Conservation (phyloP, 2,888 invertebrate species). For the Dicyrtoma fusca region DNA sequence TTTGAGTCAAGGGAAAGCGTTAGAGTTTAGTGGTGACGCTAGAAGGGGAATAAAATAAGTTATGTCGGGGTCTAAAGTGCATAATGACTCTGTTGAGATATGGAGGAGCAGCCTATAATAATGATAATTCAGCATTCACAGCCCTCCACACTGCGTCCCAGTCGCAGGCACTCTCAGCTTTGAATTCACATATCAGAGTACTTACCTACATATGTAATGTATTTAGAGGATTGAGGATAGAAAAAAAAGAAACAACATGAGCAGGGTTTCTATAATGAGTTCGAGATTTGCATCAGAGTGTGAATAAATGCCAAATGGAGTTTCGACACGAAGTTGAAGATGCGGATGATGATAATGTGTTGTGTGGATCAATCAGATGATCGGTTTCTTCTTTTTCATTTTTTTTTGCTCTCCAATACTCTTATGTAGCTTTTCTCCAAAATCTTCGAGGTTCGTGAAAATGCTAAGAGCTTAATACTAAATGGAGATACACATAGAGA, state of each 20-base stretch:
- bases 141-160: too few relatives aligned
- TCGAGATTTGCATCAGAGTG: slow-evolving; percentile 40
- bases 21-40: slow-evolving; percentile 10
- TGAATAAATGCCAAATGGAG: slow-evolving; percentile 45
- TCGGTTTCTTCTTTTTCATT: slow-evolving; percentile 27
- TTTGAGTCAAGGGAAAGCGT: background rate
- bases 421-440: too few relatives aligned
- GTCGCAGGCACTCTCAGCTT: too few relatives aligned
- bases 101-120: background rate
- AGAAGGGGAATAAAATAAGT: slow-evolving; percentile 3
- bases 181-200: too few relatives aligned
- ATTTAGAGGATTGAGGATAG: background rate
- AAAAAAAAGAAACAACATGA: slow-evolving; percentile 3
- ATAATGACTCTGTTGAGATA: background rate
- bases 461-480: slow-evolving; percentile 27
- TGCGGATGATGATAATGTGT: slow-evolving; percentile 39
- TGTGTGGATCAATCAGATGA: slow-evolving; percentile 41
- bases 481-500: slow-evolving; percentile 24
- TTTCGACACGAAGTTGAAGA: slow-evolving; percentile 28
- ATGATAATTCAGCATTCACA: background rate
- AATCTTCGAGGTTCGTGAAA: background rate
- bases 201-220: too few relatives aligned
- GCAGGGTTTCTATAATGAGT: slow-evolving; percentile 23
- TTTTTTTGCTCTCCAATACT: background rate
- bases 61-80: background rate